A percentile compares a stretch with the other conserved stretches of the same genome.
phyloP scores from a whole-genome alignment of 2,888 invertebrate genomes.

The Drosophila nigricruria region DNA sequence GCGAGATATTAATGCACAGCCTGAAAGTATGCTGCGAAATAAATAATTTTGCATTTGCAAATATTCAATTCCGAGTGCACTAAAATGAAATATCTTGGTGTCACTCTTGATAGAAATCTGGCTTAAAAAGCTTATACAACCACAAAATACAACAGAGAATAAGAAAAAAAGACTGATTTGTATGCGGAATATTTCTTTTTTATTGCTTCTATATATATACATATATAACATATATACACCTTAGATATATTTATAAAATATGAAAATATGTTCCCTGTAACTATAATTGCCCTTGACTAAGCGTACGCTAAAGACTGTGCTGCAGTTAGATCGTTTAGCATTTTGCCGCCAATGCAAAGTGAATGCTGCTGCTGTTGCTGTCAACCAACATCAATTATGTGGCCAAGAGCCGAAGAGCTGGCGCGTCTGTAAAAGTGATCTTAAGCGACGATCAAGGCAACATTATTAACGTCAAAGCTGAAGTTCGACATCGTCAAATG shows the following conservation, averaged over 20 bases:
- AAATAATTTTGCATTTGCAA: not conserved
- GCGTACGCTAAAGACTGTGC: not conserved
- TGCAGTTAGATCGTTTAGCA: constrained; percentile 46
- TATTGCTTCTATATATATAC: not conserved
- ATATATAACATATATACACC: not conserved
- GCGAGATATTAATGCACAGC: not conserved
- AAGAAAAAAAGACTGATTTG: not conserved
- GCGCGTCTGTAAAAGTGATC: constrained; percentile 50
- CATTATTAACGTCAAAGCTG: constrained; percentile 22
- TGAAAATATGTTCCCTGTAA: not conserved
- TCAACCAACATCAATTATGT: constrained; percentile 47
- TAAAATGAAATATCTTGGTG: too few relatives aligned
- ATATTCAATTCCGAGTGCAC: too few relatives aligned
- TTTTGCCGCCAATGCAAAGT: constrained; percentile 66
- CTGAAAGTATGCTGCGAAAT: not conserved
- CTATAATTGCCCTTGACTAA: constrained; percentile 3
- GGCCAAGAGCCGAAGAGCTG: constrained; percentile 23
- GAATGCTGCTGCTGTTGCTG: constrained; percentile 52
- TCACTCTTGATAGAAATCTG: too few relatives aligned
- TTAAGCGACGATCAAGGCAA: constrained; percentile 69
- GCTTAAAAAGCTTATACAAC: too few relatives aligned
- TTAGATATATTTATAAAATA: not conserved
- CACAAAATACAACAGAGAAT: too few relatives aligned
- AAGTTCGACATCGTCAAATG: constrained; percentile 56
- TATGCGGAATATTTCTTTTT: not conserved